Evolutionary conservation across 2,797 vertebrate genomes (phyloP), one percentile per base, ranked within the genome.

Genomic region (Hephaestus fuliginosus): DNA sequence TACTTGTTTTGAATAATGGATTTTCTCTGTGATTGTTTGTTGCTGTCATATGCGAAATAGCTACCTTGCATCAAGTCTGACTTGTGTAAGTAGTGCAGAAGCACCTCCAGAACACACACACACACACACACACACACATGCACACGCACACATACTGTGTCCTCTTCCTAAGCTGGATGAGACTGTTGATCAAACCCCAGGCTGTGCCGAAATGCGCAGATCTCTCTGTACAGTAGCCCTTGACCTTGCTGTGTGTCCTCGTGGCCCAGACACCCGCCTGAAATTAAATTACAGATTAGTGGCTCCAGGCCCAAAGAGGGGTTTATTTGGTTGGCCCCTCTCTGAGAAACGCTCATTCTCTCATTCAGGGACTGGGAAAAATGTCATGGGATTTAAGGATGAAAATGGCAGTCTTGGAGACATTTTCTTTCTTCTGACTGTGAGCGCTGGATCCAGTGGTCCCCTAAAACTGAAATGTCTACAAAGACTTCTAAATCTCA

Each of bases 231-330:
- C 90, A 90, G 90, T 93, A 89, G 87, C 92, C 87, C 90, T 90
- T 92, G 92, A 91, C 91, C 90, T 92, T 91, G 89, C 88, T 58
- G 63, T 69, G 86, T 81, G 86, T 94, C 93, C 91, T 89, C 79
- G 48, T 88, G 91, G 88, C 83, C 91, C 88, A 86, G 90, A 93
- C 86, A 87, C 92, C 91, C 85, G 76, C 75, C 83, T 92, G 91
- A 95, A 95, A 95, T 94, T 91, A 95, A 93, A 94, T 94, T 85
- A 95, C 91, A 94, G 92, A 94, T 94, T 94, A 94, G 93, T 93
- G 89, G 88, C 91, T 88, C 39, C 76, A 48, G 82, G 86, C 90
- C 81, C 77, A 82, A 87, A 90, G 83, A 93, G 80, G 83, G 85
- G 81, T 92, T 94, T 94, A 93, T 94, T 93, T 93, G 86, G 89